phyloP scores from a whole-genome alignment of 2,113 vertebrate species.

The Cyphomyrus plagiostoma region DNA sequence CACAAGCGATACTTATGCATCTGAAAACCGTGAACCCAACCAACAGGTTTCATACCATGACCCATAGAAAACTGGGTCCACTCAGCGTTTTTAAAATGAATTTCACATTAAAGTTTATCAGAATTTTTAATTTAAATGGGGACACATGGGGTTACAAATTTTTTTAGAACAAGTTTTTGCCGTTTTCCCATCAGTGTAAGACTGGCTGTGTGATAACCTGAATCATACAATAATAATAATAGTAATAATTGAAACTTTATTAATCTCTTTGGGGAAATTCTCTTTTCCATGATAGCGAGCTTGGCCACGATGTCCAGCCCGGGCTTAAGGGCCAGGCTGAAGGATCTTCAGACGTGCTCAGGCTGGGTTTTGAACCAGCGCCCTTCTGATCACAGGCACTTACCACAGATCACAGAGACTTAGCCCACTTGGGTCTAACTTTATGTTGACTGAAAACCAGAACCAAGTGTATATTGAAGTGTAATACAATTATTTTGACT shows the following conservation, averaged over 20 bases:
- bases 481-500: background rate
- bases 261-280: background rate
- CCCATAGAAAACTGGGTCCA: background rate
- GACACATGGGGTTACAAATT: background rate
- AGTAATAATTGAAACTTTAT: background rate
- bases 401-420: no score
- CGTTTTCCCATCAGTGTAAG: background rate
- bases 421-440: background rate
- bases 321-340: no score
- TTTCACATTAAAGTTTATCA: background rate
- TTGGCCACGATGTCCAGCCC: background rate
- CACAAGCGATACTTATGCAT: background rate
- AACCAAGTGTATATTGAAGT: background rate
- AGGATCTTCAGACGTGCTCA: no score
- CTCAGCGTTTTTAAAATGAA: background rate
- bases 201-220: background rate
- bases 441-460: background rate
- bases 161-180: background rate
- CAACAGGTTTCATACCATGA: background rate
- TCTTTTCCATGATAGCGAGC: background rate
- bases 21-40: background rate
- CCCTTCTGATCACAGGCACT: no score
- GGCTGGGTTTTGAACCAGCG: no score
- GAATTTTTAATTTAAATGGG: background rate
- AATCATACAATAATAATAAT: background rate